Conservation (phyloP, 2,113 vertebrate species). For the Prinia subflava region DNA sequence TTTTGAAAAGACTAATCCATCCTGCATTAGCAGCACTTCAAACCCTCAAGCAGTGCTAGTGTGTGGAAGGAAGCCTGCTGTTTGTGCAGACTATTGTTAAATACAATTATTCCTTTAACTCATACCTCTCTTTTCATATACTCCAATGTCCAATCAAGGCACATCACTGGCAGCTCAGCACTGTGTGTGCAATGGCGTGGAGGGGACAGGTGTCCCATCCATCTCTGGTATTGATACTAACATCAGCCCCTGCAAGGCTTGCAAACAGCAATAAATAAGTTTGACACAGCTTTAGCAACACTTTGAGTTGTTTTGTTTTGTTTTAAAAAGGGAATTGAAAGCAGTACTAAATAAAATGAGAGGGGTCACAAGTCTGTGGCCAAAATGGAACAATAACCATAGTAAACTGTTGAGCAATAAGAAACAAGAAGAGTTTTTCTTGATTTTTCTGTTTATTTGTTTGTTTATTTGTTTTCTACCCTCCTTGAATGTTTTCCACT, state of each 20-base stretch:
- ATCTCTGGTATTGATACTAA: neutral
- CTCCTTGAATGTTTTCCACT: conserved; percentile 65
- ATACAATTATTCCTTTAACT: neutral
- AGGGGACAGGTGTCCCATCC: neutral
- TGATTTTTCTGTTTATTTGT: neutral
- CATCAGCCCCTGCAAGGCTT: neutral
- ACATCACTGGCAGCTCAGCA: neutral
- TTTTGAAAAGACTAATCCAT: neutral
- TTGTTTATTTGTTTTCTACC: conserved; percentile 41
- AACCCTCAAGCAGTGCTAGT: neutral
- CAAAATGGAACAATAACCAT: conserved; percentile 64
- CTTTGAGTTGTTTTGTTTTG: conserved; percentile 47
- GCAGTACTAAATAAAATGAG: conserved; percentile 54
- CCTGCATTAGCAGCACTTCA: neutral
- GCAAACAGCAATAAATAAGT: conserved; percentile 35
- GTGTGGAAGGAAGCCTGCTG: neutral
- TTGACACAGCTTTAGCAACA: conserved; percentile 50
- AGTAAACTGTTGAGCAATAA: conserved; percentile 64
- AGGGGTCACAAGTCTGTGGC: conserved; percentile 48
- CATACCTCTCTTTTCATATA: neutral
- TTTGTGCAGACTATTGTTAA: neutral
- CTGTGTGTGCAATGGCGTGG: neutral
- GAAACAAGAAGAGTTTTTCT: conserved; percentile 27
- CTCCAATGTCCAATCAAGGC: neutral
- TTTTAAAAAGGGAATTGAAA: conserved; percentile 56